phyloP scores from a whole-genome alignment of 2,113 vertebrate genomes.

The Empidonax alnorum region DNA sequence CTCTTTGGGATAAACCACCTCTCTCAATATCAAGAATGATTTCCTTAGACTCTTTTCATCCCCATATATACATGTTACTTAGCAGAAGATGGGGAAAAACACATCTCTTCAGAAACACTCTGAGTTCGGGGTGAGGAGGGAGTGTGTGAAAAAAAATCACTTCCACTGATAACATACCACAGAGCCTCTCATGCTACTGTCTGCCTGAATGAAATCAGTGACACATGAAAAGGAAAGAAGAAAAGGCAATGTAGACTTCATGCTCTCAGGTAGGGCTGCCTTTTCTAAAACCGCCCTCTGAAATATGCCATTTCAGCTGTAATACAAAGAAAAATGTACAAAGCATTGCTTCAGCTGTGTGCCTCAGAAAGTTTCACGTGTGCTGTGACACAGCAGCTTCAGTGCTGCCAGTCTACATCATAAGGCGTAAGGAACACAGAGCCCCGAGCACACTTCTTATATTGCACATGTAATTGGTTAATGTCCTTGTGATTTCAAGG shows the following conservation, averaged over 20 bases:
- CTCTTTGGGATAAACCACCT: neutral
- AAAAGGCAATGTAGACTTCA: neutral
- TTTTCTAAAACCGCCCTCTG: neutral
- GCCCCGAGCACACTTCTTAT: neutral
- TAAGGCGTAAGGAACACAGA: rapidly evolving
- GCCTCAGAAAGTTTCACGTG: neutral
- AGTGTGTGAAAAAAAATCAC: neutral
- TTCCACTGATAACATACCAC: neutral
- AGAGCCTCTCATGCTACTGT: neutral
- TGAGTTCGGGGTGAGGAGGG: neutral
- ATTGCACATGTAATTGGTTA: neutral
- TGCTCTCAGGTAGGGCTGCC: neutral
- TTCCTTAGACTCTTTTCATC: neutral
- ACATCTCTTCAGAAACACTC: neutral
- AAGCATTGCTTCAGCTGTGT: neutral
- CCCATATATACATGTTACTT: neutral
- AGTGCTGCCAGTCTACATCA: neutral
- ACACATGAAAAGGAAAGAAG: neutral
- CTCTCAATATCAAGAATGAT: neutral
- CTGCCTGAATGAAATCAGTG: neutral
- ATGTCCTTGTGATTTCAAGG: neutral
- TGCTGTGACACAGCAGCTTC: neutral
- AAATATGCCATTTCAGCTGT: neutral
- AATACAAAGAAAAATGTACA: neutral
- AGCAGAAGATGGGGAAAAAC: neutral